A percentile compares a stretch with the other conserved stretches of the same genome.
These are phyloP conservation scores for Megaceryle torquata DNA, from an alignment of 2,113 vertebrate genomes.

Conservation along the genomic window DNA sequence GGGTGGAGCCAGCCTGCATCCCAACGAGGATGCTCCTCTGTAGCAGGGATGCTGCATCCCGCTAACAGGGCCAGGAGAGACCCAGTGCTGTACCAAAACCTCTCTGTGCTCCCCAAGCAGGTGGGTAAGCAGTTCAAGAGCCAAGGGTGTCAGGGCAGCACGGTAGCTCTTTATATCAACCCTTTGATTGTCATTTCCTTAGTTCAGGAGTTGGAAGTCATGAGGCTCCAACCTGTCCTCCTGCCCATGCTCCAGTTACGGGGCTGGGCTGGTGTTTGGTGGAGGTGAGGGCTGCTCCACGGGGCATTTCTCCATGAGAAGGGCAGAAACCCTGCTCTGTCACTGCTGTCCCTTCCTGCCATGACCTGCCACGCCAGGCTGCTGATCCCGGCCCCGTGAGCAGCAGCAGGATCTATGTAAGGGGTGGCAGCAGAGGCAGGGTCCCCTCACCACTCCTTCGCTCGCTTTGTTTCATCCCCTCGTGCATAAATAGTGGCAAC, in stretches of 20 bases:
- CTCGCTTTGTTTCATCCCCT: background rate
- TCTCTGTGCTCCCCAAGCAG: background rate
- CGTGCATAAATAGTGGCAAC: background rate
- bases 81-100: fast-evolving
- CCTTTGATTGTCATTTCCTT: background rate
- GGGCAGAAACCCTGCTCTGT: background rate
- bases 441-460: background rate
- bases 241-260: background rate
- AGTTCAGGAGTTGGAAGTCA: background rate
- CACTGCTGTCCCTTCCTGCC: background rate
- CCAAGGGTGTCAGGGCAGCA: background rate
- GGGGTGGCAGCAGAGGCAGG: background rate
- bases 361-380: background rate
- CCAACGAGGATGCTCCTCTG: fast-evolving
- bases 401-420: fast-evolving
- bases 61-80: fast-evolving
- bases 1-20: background rate
- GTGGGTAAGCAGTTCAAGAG: background rate
- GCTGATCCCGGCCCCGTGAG: background rate
- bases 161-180: constrained; percentile 16
- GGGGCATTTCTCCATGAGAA: background rate
- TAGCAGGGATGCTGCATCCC: background rate
- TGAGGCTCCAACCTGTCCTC: background rate
- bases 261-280: background rate
- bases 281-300: background rate